Evolutionary conservation across 2,797 vertebrate genomes (phyloP).

Genomic region (Acrocephalus scirpaceus): DNA sequence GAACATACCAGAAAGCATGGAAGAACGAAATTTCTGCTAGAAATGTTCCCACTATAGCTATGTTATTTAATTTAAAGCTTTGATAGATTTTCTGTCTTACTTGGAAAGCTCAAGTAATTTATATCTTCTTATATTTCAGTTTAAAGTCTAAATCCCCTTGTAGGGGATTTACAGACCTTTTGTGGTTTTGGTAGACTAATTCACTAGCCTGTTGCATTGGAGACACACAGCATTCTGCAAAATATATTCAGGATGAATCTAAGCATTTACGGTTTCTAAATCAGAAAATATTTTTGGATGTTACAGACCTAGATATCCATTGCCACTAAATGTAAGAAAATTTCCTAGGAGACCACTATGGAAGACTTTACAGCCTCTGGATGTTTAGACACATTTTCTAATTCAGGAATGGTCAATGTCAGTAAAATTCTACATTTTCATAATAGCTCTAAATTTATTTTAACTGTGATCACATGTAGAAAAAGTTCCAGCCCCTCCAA

Average conservation of each 20-base stretch:
- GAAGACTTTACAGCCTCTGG: background rate
- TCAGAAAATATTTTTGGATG: background rate
- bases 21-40: background rate
- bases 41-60: background rate
- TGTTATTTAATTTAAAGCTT: conserved; percentile 1
- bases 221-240: background rate
- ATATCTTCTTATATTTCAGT: background rate
- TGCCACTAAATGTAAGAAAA: background rate
- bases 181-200: background rate
- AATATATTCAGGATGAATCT: background rate
- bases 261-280: background rate
- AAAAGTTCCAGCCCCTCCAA: background rate
- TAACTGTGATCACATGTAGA: background rate
- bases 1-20: background rate
- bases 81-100: background rate
- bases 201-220: background rate
- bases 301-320: background rate
- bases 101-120: background rate
- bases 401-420: background rate
- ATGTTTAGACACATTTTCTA: background rate
- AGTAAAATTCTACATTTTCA: background rate
- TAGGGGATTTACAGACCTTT: background rate
- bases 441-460: background rate
- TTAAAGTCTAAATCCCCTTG: background rate
- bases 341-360: background rate